Evolutionary conservation across 2,113 vertebrate genomes (phyloP).

Genomic region (Alectura lathami): DNA sequence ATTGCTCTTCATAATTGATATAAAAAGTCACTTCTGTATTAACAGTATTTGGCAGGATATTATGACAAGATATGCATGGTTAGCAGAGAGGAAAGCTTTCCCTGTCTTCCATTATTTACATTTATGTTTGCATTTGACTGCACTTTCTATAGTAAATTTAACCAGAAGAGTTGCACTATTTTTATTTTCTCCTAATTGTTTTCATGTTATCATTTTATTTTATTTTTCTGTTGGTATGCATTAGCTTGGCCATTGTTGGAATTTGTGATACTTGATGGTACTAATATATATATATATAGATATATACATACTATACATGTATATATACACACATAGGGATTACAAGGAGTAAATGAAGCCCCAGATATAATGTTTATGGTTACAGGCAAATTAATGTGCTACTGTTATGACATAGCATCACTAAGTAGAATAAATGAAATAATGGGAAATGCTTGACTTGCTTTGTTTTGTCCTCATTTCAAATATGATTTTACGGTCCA

Average conservation of each 20-base stretch:
- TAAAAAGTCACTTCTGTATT: background rate
- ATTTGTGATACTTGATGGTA: background rate
- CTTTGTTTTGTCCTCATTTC: conserved; percentile 54
- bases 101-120: background rate
- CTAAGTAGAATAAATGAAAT: conserved; percentile 43
- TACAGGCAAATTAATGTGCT: conserved; percentile 38
- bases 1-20: background rate
- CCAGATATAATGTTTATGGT: background rate
- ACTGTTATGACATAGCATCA: background rate
- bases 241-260: background rate
- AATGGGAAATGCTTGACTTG: conserved; percentile 13
- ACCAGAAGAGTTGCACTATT: background rate
- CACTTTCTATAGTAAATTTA: background rate
- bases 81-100: background rate
- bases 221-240: background rate
- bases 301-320: too few relatives aligned
- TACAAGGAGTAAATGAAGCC: background rate
- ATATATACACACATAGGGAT: too few relatives aligned
- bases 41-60: background rate
- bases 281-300: background rate
- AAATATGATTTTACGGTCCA: conserved; percentile 45
- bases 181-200: background rate
- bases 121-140: background rate
- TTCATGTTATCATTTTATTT: background rate
- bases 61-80: background rate